Percentiles rank a stretch among this genome's conserved stretches.
Conservation (phyloP, 2,113 vertebrate species). For the Lathamus discolor region DNA sequence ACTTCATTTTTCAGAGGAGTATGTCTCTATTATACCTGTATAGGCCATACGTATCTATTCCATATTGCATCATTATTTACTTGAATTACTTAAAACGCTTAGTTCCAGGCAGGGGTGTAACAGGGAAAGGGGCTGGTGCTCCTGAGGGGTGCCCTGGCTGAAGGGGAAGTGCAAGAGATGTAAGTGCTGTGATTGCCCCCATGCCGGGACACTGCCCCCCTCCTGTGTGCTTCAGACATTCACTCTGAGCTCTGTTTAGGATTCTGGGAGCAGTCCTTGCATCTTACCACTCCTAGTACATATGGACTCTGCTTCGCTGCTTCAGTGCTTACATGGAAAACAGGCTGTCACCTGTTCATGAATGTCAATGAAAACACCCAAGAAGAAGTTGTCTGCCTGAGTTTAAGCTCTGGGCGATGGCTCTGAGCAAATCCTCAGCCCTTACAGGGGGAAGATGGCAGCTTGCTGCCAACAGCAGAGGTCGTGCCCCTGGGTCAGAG, state of each 20-base stretch:
- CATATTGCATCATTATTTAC: background rate
- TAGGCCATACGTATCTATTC: background rate
- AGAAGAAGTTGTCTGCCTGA: background rate
- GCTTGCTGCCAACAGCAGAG: background rate
- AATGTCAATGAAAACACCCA: background rate
- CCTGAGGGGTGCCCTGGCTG: background rate
- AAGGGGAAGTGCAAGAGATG: background rate
- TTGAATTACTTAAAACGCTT: background rate
- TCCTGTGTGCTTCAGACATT: accelerated
- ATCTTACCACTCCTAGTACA: accelerated
- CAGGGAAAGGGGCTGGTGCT: background rate
- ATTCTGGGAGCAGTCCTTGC: background rate
- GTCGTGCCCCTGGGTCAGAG: background rate
- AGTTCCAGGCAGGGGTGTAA: background rate
- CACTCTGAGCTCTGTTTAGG: background rate
- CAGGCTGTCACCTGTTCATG: accelerated
- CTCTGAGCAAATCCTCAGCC: background rate
- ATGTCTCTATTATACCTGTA: background rate
- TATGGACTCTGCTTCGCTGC: background rate
- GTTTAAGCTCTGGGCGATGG: background rate
- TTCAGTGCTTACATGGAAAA: background rate
- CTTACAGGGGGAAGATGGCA: background rate
- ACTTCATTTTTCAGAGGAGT: background rate
- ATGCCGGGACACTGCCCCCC: background rate
- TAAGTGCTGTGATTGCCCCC: background rate